These are phyloP conservation scores for Electrona antarctica DNA, from an alignment of 2,113 vertebrate genomes.

Conservation along the genomic window DNA sequence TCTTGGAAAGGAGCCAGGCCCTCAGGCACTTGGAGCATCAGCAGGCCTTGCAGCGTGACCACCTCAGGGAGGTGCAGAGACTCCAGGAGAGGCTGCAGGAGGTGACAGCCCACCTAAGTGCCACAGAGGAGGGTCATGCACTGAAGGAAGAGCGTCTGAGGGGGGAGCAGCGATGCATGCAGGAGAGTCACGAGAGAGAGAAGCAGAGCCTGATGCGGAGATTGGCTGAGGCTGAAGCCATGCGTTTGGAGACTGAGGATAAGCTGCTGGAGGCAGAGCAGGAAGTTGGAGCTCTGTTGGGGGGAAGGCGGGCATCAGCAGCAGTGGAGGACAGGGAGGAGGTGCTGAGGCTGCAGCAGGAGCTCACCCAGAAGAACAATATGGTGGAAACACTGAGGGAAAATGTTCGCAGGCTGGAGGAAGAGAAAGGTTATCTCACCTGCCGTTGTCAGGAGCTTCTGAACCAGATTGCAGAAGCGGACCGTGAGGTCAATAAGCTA, in stretches of 20 bases:
- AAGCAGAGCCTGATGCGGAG: conserved; percentile 83
- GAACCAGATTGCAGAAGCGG: conserved; percentile 84
- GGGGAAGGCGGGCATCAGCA: conserved; percentile 79
- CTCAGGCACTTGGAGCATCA: conserved; percentile 88
- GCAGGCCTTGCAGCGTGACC: conserved; percentile 89
- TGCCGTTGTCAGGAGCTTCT: conserved; percentile 90
- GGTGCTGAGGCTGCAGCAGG: conserved; percentile 86
- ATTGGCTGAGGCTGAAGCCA: conserved; percentile 86
- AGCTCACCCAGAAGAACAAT: conserved; percentile 81
- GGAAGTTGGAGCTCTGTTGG: conserved; percentile 86
- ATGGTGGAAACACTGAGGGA: conserved; percentile 84
- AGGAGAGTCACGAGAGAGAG: conserved; percentile 89
- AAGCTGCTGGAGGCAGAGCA: conserved; percentile 84
- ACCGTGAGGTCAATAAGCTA: conserved; percentile 85
- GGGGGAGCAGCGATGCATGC: conserved; percentile 82
- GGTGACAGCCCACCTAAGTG: conserved; percentile 82
- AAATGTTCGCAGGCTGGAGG: conserved; percentile 83
- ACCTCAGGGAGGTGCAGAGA: conserved; percentile 86
- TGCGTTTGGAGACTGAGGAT: conserved; percentile 81
- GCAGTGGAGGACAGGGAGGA: conserved; percentile 80
- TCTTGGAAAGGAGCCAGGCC: conserved; percentile 90
- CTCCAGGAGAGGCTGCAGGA: conserved; percentile 88
- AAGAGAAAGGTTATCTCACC: conserved; percentile 85
- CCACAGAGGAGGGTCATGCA: conserved; percentile 84
- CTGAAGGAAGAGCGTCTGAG: conserved; percentile 90